Evolutionary conservation across 2,113 vertebrate genomes (phyloP).

Genomic region (Pandion haliaetus): DNA sequence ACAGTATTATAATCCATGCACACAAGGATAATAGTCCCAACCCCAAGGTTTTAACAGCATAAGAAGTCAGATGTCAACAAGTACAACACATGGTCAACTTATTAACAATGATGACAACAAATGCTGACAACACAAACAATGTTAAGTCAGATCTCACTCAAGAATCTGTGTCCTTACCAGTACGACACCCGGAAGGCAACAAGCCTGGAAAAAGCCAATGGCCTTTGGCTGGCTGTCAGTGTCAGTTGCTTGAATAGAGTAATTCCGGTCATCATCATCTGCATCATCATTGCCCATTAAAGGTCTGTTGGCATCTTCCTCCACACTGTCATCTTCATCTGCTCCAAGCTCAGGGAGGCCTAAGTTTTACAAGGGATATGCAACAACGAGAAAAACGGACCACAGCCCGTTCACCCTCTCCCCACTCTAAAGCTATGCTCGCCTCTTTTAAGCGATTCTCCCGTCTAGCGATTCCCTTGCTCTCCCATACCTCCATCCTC

Average conservation of each 20-base stretch:
- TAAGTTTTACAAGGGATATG: slow-evolving; percentile 1
- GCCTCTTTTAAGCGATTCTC: background rate
- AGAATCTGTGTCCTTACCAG: slow-evolving; percentile 76
- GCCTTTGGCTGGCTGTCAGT: slow-evolving; percentile 51
- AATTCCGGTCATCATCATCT: slow-evolving; percentile 70
- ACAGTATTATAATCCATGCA: background rate
- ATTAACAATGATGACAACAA: background rate
- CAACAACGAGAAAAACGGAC: background rate
- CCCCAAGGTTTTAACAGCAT: background rate
- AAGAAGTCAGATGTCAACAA: background rate
- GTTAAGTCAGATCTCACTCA: background rate
- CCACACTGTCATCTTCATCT: slow-evolving; percentile 9
- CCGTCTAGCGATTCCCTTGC: slow-evolving; percentile 23
- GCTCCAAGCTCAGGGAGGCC: slow-evolving; percentile 75
- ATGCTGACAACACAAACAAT: background rate
- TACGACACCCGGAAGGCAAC: slow-evolving; percentile 91
- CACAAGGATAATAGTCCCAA: background rate
- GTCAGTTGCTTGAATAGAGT: slow-evolving; percentile 73
- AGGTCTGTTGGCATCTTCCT: slow-evolving; percentile 86
- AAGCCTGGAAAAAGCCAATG: slow-evolving; percentile 88
- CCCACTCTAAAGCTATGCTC: background rate
- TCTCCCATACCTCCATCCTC: slow-evolving; percentile 58
- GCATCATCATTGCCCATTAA: slow-evolving; percentile 82
- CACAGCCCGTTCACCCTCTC: background rate
- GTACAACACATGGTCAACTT: background rate